These are phyloP conservation scores for Glyphotaelius pellucidus DNA, from an alignment of 2,888 invertebrate species.

Conservation along the genomic window DNA sequence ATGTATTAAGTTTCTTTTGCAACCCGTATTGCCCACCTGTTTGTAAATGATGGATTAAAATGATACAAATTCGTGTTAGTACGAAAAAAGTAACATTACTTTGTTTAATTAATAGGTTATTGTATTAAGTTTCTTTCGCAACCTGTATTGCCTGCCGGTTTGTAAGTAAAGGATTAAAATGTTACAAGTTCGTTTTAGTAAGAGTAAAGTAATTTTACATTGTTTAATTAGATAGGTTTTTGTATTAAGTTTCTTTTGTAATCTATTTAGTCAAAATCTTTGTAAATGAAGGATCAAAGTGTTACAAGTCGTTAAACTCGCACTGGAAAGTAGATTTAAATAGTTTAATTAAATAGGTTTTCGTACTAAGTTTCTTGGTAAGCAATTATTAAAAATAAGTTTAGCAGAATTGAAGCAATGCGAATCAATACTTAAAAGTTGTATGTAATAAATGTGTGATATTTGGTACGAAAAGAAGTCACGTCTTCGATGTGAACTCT, in stretches of 20 bases:
- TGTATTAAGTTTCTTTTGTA: neutral
- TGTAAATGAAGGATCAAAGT: no score
- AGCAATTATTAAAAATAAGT: neutral
- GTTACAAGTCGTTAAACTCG: no score
- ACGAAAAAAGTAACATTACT: neutral
- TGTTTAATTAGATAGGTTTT: neutral
- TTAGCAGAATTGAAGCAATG: neutral
- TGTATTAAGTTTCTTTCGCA: neutral
- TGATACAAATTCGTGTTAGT: no score
- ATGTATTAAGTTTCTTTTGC: no score
- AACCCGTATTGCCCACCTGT: no score
- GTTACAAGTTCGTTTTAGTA: no score
- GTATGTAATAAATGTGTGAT: neutral
- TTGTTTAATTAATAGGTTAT: neutral
- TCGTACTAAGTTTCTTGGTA: neutral
- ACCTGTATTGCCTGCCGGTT: no score
- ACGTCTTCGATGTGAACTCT: neutral
- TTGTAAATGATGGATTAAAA: no score
- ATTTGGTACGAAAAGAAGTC: no score
- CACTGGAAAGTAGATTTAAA: neutral
- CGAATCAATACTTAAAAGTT: neutral
- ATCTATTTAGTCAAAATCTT: no score
- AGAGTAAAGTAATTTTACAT: neutral
- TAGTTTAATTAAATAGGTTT: neutral
- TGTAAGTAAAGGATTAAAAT: no score